Base-by-base conservation (phyloP, 2,888 invertebrate genomes). In the Xylota segnis region DNA sequence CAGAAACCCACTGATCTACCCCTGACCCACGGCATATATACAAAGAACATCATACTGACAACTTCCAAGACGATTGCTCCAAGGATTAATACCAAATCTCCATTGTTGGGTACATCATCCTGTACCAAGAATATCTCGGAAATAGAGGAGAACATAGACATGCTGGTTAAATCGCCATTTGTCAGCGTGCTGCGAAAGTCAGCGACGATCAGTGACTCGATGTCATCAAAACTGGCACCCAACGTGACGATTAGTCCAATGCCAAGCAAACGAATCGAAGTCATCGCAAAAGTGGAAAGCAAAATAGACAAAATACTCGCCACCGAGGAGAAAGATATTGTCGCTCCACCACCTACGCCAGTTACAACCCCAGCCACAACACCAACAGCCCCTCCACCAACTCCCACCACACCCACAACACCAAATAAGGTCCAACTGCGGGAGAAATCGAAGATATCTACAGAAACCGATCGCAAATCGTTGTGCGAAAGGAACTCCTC, bases 101-200 rank as follows among this genome's bases (percentile, higher is more conserved):
- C 86, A 9, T 61, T 86, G 4, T 23, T 84, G 23, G 61, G 86
- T 5, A 68, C 84, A 18, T 76, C 83, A 2, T 37, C 71, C 0
- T 88, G 87, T n/a, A 88, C 82, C 34, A 88, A 89, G 70, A 89
- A 90, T 77, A 90, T 91, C 29, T 89, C 90, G 0, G 91, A 92
- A 83, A 90, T 91, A 5, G 92, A 92, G 78, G 90, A 91, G 59
- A 92, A 91, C 52, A 92, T 91, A 10, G 92, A 92, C 70, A 88
- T 91, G 86, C 88, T 90, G 56, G 90, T 91, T 4, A 92, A 91
- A 70, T 91, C 92, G 3, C 91, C 92, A 18, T 89, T 91, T 87
- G 90, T 92, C 0, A 91, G 89, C 68, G 90, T 92, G 0, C 82
- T 92, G 4, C 88, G 91, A 12, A 92, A 91, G 63, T 90, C 92